Evolutionary conservation across 2,113 vertebrate genomes (phyloP).

Genomic region (Promerops cafer): DNA sequence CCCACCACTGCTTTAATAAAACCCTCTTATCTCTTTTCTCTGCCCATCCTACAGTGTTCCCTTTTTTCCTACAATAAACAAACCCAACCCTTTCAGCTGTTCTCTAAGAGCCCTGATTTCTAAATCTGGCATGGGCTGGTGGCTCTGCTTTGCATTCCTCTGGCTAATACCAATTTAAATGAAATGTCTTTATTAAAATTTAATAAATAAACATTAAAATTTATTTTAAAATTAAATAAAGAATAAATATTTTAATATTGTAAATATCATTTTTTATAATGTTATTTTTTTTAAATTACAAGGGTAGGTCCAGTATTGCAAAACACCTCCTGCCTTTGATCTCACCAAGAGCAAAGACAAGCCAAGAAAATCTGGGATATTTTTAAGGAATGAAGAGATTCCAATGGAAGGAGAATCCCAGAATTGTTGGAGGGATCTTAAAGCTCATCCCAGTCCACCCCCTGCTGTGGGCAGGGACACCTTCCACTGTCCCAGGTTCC

Average conservation of each 20-base stretch:
- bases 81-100: conserved; percentile 11
- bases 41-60: not conserved
- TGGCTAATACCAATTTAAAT: not conserved
- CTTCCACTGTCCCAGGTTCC: not conserved
- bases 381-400: not conserved
- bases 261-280: not conserved
- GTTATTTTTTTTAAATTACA: not conserved
- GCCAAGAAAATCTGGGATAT: not conserved
- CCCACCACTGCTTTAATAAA: not conserved
- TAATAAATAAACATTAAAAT: rapidly evolving
- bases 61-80: conserved; percentile 13
- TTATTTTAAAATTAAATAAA: not conserved
- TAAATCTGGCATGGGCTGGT: not conserved
- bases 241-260: not conserved
- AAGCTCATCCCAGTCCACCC: not conserved
- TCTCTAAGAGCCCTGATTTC: not conserved
- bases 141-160: not conserved
- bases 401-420: not conserved
- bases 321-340: not conserved
- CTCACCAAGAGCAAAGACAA: not conserved
- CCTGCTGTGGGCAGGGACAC: not conserved
- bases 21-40: not conserved
- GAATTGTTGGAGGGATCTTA: not conserved
- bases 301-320: not conserved
- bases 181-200: not conserved